These are phyloP conservation scores for Ischnura elegans DNA, from an alignment of 2,888 invertebrate species.

Conservation along the genomic window DNA sequence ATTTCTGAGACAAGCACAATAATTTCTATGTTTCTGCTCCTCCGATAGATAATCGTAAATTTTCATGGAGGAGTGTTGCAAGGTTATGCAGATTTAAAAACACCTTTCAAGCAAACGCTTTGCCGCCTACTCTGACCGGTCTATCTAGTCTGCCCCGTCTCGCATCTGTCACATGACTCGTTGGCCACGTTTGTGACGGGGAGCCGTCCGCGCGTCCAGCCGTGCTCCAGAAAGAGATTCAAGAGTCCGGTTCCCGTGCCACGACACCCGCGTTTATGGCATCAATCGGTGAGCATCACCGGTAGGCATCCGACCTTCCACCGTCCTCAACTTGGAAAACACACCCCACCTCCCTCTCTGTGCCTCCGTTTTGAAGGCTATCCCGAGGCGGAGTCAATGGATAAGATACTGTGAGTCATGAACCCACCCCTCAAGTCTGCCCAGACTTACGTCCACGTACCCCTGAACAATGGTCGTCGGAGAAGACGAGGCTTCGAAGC, in stretches of 20 bases:
- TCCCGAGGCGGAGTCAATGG: not conserved
- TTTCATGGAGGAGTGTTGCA: too few relatives aligned
- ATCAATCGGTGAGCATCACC: slow-evolving; percentile 7
- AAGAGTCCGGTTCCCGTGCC: not conserved
- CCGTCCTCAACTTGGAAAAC: not conserved
- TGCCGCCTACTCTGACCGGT: too few relatives aligned
- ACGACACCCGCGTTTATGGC: not conserved
- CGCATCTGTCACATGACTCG: too few relatives aligned
- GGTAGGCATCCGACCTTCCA: slow-evolving; percentile 11
- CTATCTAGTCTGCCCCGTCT: too few relatives aligned
- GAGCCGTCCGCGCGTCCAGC: not conserved
- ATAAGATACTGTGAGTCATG: not conserved
- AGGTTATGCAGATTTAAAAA: too few relatives aligned
- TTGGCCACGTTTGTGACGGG: too few relatives aligned
- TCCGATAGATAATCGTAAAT: too few relatives aligned
- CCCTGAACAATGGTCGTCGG: not conserved
- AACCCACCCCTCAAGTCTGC: not conserved
- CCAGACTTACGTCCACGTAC: not conserved
- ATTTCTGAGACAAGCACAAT: too few relatives aligned
- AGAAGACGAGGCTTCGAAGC: not conserved
- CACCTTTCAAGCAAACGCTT: too few relatives aligned
- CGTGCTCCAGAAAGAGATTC: not conserved
- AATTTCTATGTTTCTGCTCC: too few relatives aligned
- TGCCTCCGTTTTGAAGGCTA: not conserved
- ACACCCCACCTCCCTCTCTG: not conserved